phyloP scores from a whole-genome alignment of 2,797 vertebrate species.

The Decapterus maruadsi region DNA sequence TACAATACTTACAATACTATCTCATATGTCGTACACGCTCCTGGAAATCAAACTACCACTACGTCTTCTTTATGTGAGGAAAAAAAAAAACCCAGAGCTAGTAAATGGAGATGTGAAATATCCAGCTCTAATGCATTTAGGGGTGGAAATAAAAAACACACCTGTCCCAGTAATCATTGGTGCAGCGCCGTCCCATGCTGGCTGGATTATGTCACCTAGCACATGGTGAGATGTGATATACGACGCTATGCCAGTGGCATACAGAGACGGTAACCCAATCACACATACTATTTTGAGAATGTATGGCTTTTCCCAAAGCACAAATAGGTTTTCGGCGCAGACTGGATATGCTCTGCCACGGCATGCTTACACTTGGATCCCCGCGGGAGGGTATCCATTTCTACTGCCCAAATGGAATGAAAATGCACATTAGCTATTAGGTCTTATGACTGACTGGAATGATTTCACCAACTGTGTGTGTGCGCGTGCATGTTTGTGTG shows the following conservation, averaged over 20 bases:
- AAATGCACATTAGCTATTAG: slow-evolving; percentile 72
- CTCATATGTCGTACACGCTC: slow-evolving; percentile 33
- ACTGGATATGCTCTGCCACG: slow-evolving; percentile 53
- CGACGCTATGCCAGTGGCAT: slow-evolving; percentile 68
- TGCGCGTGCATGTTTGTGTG: slow-evolving; percentile 23
- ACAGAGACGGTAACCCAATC: slow-evolving; percentile 84
- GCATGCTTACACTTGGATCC: slow-evolving; percentile 69
- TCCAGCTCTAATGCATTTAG: slow-evolving; percentile 56
- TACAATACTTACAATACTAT: slow-evolving; percentile 26
- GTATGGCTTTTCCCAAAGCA: slow-evolving; percentile 81
- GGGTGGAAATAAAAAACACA: slow-evolving; percentile 68
- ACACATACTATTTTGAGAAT: slow-evolving; percentile 84
- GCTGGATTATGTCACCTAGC: slow-evolving; percentile 82
- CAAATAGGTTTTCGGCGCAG: slow-evolving; percentile 79
- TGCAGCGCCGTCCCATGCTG: slow-evolving; percentile 59
- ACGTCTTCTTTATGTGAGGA: slow-evolving; percentile 62
- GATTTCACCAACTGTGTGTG: slow-evolving; percentile 61
- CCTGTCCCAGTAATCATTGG: slow-evolving; percentile 81
- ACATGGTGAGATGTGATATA: slow-evolving; percentile 85
- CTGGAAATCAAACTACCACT: slow-evolving; percentile 52
- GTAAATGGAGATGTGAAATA: slow-evolving; percentile 73
- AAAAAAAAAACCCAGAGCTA: slow-evolving; percentile 61
- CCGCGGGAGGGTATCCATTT: slow-evolving; percentile 78
- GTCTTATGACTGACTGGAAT: slow-evolving; percentile 64
- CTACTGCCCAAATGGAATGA: slow-evolving; percentile 74